A percentile compares a stretch with the other conserved stretches of the same genome.
phyloP scores from a whole-genome alignment of 1,140 invertebrate genomes.

The Microvelia longipes region DNA sequence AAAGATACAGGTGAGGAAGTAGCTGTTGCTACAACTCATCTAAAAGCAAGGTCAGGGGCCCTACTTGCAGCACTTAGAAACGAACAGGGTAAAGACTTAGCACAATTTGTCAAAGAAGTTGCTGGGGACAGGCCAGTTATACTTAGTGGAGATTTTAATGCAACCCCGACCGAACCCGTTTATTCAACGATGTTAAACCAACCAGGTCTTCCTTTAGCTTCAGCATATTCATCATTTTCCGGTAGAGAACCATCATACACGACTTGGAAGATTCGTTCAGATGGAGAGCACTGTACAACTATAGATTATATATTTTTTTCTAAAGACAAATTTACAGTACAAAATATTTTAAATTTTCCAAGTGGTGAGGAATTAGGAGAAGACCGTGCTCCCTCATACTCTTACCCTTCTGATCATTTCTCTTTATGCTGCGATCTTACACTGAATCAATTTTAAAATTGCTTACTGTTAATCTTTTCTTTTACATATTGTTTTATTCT shows the following conservation, averaged over 20 bases:
- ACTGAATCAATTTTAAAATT: background rate
- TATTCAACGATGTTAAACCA: conserved; percentile 41
- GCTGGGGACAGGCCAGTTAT: conserved; percentile 41
- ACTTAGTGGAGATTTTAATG: conserved; percentile 65
- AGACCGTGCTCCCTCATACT: conserved; percentile 45
- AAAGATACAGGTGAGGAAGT: conserved; percentile 40
- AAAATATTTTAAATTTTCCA: conserved; percentile 46
- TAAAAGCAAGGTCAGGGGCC: conserved; percentile 57
- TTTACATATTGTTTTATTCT: background rate
- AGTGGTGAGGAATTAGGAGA: conserved; percentile 47
- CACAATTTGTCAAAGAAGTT: conserved; percentile 40
- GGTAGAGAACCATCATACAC: conserved; percentile 48
- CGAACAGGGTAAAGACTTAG: conserved; percentile 57
- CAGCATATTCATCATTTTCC: conserved; percentile 30
- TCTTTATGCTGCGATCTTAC: conserved; percentile 53
- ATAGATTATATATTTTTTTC: conserved; percentile 67
- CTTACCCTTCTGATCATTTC: conserved; percentile 67
- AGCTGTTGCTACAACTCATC: conserved; percentile 55
- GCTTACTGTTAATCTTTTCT: too few species aligned
- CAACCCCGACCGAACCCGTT: conserved; percentile 54
- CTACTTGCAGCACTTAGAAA: conserved; percentile 50
- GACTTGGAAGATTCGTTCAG: conserved; percentile 60
- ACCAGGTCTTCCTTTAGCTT: conserved; percentile 28
- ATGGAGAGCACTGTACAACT: conserved; percentile 54
- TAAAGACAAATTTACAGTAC: conserved; percentile 38